These are phyloP conservation scores for Bujurquina vittata DNA, from an alignment of 2,113 vertebrate genomes.

Conservation along the genomic window DNA sequence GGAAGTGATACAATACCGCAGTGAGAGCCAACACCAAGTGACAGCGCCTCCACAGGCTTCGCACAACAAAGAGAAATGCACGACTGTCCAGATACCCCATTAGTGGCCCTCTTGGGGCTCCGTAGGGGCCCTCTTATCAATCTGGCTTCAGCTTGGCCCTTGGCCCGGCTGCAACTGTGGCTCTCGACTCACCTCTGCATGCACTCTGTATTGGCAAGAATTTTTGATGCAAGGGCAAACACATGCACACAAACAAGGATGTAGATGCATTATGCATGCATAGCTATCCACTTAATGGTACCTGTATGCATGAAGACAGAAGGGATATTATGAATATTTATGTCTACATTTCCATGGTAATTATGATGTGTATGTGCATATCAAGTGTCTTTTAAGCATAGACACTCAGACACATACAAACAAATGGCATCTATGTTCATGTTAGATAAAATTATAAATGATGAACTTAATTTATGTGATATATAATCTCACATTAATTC, in stretches of 20 bases:
- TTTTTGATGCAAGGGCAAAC: constrained; percentile 53
- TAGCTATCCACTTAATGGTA: constrained; percentile 15
- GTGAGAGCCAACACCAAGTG: no score
- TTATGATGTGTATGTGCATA: constrained; percentile 23
- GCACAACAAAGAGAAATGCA: no score
- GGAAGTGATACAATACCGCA: no score
- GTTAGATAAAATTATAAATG: background rate
- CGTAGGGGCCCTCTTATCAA: constrained; percentile 58
- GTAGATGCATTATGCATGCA: constrained; percentile 30
- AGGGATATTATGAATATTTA: constrained; percentile 48
- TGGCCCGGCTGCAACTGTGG: constrained; percentile 33
- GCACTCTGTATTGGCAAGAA: constrained; percentile 17
- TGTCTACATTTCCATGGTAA: constrained; percentile 35
- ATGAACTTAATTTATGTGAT: background rate
- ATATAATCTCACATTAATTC: background rate
- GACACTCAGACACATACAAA: background rate
- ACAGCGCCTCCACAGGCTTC: no score
- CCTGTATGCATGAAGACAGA: constrained; percentile 7
- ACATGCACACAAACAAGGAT: constrained; percentile 25
- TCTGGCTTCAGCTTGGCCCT: constrained; percentile 59
- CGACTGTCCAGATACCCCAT: no score
- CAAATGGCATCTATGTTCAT: background rate
- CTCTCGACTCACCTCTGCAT: constrained; percentile 18
- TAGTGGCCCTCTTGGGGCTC: constrained; percentile 63
- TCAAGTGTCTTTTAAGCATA: background rate